Base-by-base conservation (phyloP, 2,888 invertebrate genomes). In the Phrixothrix hirtus region DNA sequence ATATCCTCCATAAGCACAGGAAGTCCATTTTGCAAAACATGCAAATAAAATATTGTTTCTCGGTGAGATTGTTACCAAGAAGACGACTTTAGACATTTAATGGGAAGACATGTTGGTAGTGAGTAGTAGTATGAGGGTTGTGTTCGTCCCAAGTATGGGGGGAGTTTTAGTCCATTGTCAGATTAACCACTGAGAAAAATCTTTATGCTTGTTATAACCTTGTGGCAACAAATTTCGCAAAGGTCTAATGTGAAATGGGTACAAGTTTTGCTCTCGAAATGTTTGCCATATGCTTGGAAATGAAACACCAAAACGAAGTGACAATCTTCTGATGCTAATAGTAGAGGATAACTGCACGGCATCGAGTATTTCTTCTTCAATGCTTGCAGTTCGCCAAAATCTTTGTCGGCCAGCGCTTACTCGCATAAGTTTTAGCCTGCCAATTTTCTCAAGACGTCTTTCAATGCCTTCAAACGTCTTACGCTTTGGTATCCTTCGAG, bases 1-100 rank as follows among this genome's bases (percentile, higher is more conserved):
- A 10, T 35, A 35, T 21, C 26, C 12, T 37, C 37, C 11, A 37
- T 4, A 3, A 37, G 37, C 10, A 4, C 21, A 35, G 14, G n/a
- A 15, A 21, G 26, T 11, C 25, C 25, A 38, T 38, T 38, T 38
- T 13, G 25, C 25, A 38, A 29, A 29, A 39, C 26, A 39, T 27
- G 7, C 7, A 9, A 39, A 5, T 39, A 39, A 39, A 14, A 29
- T 29, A 39, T 14, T 39, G 13, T n/a, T 39, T 27, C 5, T n/a
- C 39, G 29, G 27, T 29, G 15, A 39, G 39, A 41, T 31, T 31
- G 31, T 31, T 7, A 31, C 31, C 13, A 31, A 31, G 12, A 12
- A 31, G 12, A 3, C 31, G n/a, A 9, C 27, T 10, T 11, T 11
- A 27, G 27, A 27, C 31, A 31, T 11, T 31, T 31, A 11, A 31